Evolutionary conservation across 2,888 invertebrate genomes (phyloP), one percentile per base, ranked within the genome.

Genomic region (Strigamia maritima): DNA sequence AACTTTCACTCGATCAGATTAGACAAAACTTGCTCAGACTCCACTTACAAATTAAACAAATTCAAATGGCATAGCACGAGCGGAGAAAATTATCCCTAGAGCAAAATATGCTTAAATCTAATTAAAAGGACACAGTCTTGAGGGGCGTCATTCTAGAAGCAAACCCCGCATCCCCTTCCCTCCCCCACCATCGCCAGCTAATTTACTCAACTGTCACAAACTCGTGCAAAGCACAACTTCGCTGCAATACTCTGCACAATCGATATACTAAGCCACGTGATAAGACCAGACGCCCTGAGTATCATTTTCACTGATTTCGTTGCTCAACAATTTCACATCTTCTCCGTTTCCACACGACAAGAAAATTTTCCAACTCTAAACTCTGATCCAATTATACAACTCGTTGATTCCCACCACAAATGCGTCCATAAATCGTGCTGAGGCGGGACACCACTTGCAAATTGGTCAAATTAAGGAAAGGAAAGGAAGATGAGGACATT

Each of bases 121-220:
- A 65, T 65, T 65, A 65, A 65, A 65, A 65, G 60, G 60, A 65
- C 60, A 65, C 60, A 65, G 60, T 65, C 60, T 65, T 65, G 60
- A 65, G 60, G 60, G 60, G 60, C 60, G 60, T 65, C 60, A 65
- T 65, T 65, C 60, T 65, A 65, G 60, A 65, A 16, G 19, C 60
- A n/a, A 65, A 22, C 19, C 12, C 12, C 19, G 22, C 60, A 65
- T 24, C 60, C 60, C 7, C 54, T 14, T 40, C 49, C 6, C 4
- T 7, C 60, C 6, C 4, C 60, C 60, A 24, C 60, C 60, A 65
- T 65, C 60, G 14, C 60, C 19, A 65, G 24, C 60, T 65, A 65
- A 65, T 65, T 65, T 65, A 65, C 60, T 65, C 60, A 65, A 65
- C 60, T 65, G 60, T 65, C 60, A 65, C 60, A 65, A 65, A 65